A percentile compares a stretch with the other conserved stretches of the same genome.
These are phyloP conservation scores for Rhimphoctona megacephalus DNA, from an alignment of 2,888 invertebrate genomes.

Conservation along the genomic window DNA sequence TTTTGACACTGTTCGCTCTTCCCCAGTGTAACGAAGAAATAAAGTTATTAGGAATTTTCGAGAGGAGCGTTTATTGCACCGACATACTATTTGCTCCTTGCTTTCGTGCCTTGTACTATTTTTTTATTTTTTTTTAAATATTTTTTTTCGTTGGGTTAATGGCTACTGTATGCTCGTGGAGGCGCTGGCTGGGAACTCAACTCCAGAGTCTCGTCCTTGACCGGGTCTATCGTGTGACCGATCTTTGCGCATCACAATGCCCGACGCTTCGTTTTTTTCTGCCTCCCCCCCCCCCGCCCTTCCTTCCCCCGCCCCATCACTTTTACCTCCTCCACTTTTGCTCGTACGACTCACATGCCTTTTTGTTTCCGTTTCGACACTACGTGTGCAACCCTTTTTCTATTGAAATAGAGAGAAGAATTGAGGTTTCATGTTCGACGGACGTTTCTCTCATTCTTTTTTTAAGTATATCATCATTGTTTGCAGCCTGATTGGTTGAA, in stretches of 20 bases:
- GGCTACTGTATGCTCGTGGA: conserved; percentile 67
- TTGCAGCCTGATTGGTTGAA: not conserved
- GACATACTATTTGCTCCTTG: conserved; percentile 24
- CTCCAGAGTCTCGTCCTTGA: conserved; percentile 82
- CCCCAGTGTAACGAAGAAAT: conserved; percentile 3
- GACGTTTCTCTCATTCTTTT: not conserved
- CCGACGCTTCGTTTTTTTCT: conserved; percentile 71
- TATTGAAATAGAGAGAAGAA: not conserved
- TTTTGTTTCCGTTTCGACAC: conserved; percentile 71
- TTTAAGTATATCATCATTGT: not conserved
- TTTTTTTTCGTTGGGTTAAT: conserved; percentile 45
- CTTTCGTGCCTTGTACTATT: conserved; percentile 12
- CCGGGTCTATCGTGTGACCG: conserved; percentile 84
- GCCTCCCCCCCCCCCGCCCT: conserved; percentile 60
- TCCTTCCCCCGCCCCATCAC: conserved; percentile 50
- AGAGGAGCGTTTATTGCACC: conserved; percentile 7
- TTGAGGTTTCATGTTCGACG: not conserved
- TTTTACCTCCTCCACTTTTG: conserved; percentile 41
- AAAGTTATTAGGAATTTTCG: conserved; percentile 27
- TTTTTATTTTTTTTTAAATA: conserved; percentile 17
- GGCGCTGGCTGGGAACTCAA: conserved; percentile 81
- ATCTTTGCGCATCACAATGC: conserved; percentile 83
- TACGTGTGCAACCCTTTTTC: conserved; percentile 70
- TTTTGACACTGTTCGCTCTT: not conserved
- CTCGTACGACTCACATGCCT: conserved; percentile 59